Evolutionary conservation across 2,888 invertebrate genomes (phyloP), one percentile per base, ranked within the genome.

Genomic region (Sicus ferrugineus): DNA sequence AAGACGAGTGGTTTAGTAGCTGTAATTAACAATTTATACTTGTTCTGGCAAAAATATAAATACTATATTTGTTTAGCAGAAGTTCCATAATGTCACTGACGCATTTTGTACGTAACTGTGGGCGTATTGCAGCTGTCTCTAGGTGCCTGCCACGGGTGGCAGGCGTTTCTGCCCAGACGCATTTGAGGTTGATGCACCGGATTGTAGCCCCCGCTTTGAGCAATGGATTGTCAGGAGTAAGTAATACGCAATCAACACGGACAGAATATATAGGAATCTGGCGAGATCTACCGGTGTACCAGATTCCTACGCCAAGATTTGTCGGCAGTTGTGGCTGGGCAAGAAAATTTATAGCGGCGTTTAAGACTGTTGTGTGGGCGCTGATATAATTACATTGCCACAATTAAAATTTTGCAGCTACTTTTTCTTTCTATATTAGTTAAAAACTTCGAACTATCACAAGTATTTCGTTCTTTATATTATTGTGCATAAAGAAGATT

Each of bases 91-190:
- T 84, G 84, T 83, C 83, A 77, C 77, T 84, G 75, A 78, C 83
- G 77, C 85, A 83, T 80, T 76, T 82, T 75, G 81, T 79, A 71
- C 85, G 84, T 74, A 80, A 77, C 72, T 81, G 83, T 75, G 75
- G 80, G 75, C 81, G 83, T 69, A 75, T 83, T 69, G 79, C 78
- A 67, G 77, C 74, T 73, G 77, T 78, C 61, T 75, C 77, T 69
- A 78, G 77, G 77, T 76, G 77, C 69, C 72, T 76, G 68, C 76
- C 77, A 67, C 59, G 63, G 72, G 63, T 77, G 48, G 46, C 69
- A 23, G 23, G 42, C 26, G 74, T 75, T 70, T 77, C 76, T 75
- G 73, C 77, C 66, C 81, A 78, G 68, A 76, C 80, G 76, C 82
- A 82, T 67, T 76, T 79, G 67, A 77, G 83, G 73, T 79, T 82